Evolutionary conservation across 2,113 vertebrate genomes (phyloP), one percentile per base, ranked within the genome.

Genomic region (Quiscalus mexicanus): DNA sequence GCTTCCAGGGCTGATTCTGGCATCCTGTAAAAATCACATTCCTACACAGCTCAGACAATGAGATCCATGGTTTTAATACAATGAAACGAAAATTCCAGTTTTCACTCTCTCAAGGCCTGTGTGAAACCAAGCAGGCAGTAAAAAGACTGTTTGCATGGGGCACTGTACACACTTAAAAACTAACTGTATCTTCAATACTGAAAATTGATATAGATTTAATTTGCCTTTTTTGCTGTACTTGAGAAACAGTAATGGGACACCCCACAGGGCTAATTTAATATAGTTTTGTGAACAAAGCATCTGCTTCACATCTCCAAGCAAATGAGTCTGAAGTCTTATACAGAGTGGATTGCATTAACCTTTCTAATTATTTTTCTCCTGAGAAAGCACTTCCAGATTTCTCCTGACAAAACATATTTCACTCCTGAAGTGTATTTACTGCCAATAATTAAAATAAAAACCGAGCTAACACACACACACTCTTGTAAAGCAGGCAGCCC

Each of bases 331-430:
- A 93, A 96, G 82, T 60, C 71, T 67, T 84, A 78, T 64, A 81
- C 28, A 25, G 52, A 84, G 65, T 55, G n/a, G 44, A 88, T 92
- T 89, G 25, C 92, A 92, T 95, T 96, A 96, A 96, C 95, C 95
- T 97, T 96, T 96, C 83, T 84, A 96, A 95, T 94, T 96, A 93
- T 90, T 93, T 94, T 96, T 84, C 93, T 96, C 95, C 76, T 89
- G 93, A 94, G 92, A 94, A 94, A 93, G 83, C 95, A 87, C 53
- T 96, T 90, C 76, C 88, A 94, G n/a, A 89, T 91, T 96, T 92
- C 88, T 96, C 87, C 80, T 95, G 96, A 89, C 85, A 84, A 92
- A 89, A 93, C 37, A 65, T 75, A 89, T 94, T 94, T 95, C 79
- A 78, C 44, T 93, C 47, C 62, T 81, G 86, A 93, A 91, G 56